Conservation (phyloP, 2,888 invertebrate genomes). For the Leucoptera coffeella region DNA sequence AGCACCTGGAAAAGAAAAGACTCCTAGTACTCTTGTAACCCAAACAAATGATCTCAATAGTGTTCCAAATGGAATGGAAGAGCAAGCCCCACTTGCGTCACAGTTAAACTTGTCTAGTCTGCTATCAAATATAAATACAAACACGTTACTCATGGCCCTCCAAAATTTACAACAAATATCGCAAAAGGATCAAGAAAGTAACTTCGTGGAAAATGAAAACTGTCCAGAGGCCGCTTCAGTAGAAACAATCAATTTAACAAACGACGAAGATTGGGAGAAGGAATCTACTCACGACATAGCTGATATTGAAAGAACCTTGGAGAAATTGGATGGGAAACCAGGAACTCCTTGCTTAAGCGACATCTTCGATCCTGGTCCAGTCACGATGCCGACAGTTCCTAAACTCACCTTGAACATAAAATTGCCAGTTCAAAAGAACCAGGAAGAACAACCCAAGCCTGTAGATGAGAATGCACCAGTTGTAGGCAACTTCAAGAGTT, state of each 20-base stretch:
- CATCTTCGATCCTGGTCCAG: constrained; percentile 41
- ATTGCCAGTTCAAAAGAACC: constrained; percentile 13
- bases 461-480: constrained; percentile 27
- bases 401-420: constrained; percentile 26
- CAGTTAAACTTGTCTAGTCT: constrained; percentile 24
- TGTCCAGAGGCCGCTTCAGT: constrained; percentile 6
- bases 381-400: constrained; percentile 16
- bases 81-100: constrained; percentile 6
- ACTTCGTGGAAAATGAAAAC: constrained; percentile 7
- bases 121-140: constrained; percentile 32
- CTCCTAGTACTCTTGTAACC: not conserved
- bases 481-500: constrained; percentile 46
- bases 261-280: constrained; percentile 40
- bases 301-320: constrained; percentile 30
- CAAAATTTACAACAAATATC: constrained; percentile 35
- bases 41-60: not conserved
- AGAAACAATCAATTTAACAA: constrained; percentile 34
- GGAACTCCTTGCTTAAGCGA: constrained; percentile 42
- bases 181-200: constrained; percentile 12
- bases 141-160: constrained; percentile 29
- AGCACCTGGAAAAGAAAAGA: not conserved
- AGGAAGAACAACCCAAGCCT: constrained; percentile 10
- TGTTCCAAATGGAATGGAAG: not conserved
- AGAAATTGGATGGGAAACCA: constrained; percentile 26
- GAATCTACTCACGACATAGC: constrained; percentile 31